Percentiles rank a stretch among this genome's conserved stretches.
Conservation (phyloP, 2,797 vertebrate genomes). For the Dromococcyx pavoninus region DNA sequence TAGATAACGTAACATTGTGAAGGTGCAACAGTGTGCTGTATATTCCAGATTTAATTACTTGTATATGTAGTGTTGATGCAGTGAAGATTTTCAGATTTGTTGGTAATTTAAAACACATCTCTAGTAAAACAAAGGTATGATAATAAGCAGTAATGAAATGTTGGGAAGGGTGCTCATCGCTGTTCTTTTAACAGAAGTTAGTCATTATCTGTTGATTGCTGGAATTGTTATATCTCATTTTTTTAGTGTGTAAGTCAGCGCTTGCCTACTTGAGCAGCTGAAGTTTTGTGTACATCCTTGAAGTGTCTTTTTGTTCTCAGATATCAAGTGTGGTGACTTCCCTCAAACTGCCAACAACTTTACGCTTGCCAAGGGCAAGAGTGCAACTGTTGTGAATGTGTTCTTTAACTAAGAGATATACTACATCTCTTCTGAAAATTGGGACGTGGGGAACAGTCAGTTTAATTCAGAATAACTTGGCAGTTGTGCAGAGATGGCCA, state of each 20-base stretch:
- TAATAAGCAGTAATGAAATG: slow-evolving; percentile 31
- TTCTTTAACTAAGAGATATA: background rate
- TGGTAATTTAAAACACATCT: slow-evolving; percentile 21
- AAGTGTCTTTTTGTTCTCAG: background rate
- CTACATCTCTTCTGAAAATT: background rate
- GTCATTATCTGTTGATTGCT: slow-evolving; percentile 19
- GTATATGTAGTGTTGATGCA: slow-evolving; percentile 11
- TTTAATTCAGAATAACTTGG: background rate
- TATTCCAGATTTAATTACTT: slow-evolving; percentile 27
- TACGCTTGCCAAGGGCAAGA: background rate
- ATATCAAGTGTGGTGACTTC: background rate
- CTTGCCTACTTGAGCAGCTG: background rate
- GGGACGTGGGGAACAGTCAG: background rate
- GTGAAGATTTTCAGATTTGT: slow-evolving; percentile 42
- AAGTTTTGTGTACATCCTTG: background rate
- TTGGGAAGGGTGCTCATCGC: background rate
- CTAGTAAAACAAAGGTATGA: slow-evolving; percentile 26
- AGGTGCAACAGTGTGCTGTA: background rate
- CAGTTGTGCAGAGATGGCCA: background rate
- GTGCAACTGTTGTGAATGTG: background rate
- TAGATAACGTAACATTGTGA: background rate
- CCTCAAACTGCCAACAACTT: background rate
- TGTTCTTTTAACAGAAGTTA: slow-evolving; percentile 31
- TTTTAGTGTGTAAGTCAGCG: background rate
- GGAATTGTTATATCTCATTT: background rate